phyloP scores from a whole-genome alignment of 2,113 vertebrate genomes.

The Pholis gunnellus region DNA sequence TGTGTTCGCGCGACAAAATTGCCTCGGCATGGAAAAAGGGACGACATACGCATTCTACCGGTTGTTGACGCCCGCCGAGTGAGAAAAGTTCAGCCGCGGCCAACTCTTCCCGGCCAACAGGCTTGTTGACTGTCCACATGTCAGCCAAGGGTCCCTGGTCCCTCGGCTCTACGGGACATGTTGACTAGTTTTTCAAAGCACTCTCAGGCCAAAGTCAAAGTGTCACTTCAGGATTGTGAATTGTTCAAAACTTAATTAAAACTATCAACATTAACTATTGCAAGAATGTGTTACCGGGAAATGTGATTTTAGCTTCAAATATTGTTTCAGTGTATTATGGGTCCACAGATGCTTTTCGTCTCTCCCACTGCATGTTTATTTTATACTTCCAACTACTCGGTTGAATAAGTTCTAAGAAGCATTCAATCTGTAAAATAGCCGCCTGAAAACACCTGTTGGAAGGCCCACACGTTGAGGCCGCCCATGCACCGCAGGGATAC shows the following conservation, averaged over 20 bases:
- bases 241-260: slow-evolving; percentile 32
- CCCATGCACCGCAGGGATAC: slow-evolving; percentile 34
- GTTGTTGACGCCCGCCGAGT: slow-evolving; percentile 36
- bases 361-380: neutral
- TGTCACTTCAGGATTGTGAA: slow-evolving; percentile 58
- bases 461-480: neutral
- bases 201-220: slow-evolving; percentile 29
- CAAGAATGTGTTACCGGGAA: neutral
- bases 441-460: neutral
- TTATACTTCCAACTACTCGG: neutral
- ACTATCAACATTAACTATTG: slow-evolving; percentile 7
- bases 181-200: slow-evolving; percentile 37
- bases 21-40: neutral
- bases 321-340: neutral
- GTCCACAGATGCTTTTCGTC: neutral
- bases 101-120: slow-evolving; percentile 48
- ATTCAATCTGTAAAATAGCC: slow-evolving; percentile 13
- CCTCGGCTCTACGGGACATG: slow-evolving; percentile 33
- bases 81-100: slow-evolving; percentile 50
- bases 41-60: slow-evolving; percentile 16
- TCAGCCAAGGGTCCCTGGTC: slow-evolving; percentile 47
- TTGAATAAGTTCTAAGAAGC: slow-evolving; percentile 7
- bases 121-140: slow-evolving; percentile 60
- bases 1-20: slow-evolving; percentile 12
- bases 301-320: neutral